Evolutionary conservation across 2,888 invertebrate genomes (phyloP).

Genomic region (Oscheius myriophilus): DNA sequence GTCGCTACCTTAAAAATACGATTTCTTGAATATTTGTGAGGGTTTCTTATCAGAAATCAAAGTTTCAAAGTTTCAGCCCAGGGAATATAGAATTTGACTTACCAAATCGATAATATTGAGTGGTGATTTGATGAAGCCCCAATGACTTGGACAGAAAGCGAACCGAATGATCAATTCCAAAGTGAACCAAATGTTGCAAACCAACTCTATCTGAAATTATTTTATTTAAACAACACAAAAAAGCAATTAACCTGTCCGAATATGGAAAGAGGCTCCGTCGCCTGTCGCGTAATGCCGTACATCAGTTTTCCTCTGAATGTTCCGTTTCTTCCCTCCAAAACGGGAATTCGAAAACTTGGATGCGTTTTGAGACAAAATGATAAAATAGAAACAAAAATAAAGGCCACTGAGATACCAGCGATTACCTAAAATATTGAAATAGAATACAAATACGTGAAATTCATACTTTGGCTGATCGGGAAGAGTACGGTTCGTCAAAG

Average conservation of each 20-base stretch:
- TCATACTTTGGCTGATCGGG: slow-evolving; percentile 93
- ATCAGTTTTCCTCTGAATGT: slow-evolving; percentile 38
- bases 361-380: slow-evolving; percentile 96
- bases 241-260: slow-evolving; percentile 55
- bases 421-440: slow-evolving; percentile 83
- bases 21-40: not conserved
- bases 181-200: slow-evolving; percentile 95
- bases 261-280: slow-evolving; percentile 62
- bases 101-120: slow-evolving; percentile 91
- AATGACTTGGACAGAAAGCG: slow-evolving; percentile 82
- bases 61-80: not conserved
- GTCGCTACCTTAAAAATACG: slow-evolving; percentile 78
- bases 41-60: slow-evolving; percentile 5
- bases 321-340: slow-evolving; percentile 43
- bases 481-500: slow-evolving; percentile 99
- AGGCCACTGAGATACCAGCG: slow-evolving; percentile 90
- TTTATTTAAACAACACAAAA: not conserved
- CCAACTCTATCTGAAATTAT: slow-evolving; percentile 74
- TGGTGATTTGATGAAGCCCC: slow-evolving; percentile 83
- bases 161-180: slow-evolving; percentile 87
- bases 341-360: slow-evolving; percentile 84
- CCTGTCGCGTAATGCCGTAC: slow-evolving; percentile 43
- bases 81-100: not conserved
- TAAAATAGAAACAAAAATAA: slow-evolving; percentile 93
- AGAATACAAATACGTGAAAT: not conserved